Conservation (phyloP, 1,140 invertebrate species). For the Drosophila varians region DNA sequence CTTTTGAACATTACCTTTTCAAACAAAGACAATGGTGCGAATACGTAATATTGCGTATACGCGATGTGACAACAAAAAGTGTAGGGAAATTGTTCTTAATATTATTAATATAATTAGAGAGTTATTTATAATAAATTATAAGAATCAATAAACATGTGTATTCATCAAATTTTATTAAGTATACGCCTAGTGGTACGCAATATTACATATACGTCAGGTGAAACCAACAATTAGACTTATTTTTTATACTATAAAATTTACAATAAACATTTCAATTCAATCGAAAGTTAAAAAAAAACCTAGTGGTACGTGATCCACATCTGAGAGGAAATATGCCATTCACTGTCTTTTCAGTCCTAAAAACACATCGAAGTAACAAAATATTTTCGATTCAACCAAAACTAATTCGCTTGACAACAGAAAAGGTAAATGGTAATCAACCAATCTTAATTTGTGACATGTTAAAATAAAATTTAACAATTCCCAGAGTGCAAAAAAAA, state of each 20-base stretch:
- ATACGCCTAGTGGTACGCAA: not conserved
- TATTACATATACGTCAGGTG: too few species aligned
- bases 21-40: not conserved
- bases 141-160: too few species aligned
- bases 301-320: not conserved
- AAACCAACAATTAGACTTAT: too few species aligned
- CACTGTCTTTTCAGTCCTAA: not conserved
- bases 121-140: too few species aligned
- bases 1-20: too few species aligned
- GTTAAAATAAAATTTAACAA: constrained; percentile 36
- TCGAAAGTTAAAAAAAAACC: too few species aligned
- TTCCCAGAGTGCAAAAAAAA: constrained; percentile 3
- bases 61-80: not conserved
- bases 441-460: constrained; percentile 41
- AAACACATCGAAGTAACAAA: not conserved
- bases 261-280: too few species aligned
- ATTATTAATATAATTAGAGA: too few species aligned
- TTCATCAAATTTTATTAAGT: not conserved
- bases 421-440: not conserved
- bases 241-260: too few species aligned
- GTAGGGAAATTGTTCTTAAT: too few species aligned
- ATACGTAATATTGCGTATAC: not conserved
- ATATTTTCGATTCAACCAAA: not conserved
- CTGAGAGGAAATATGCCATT: not conserved
- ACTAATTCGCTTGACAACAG: not conserved